phyloP scores from a whole-genome alignment of 2,797 vertebrate species.

The Etheostoma perlongum region DNA sequence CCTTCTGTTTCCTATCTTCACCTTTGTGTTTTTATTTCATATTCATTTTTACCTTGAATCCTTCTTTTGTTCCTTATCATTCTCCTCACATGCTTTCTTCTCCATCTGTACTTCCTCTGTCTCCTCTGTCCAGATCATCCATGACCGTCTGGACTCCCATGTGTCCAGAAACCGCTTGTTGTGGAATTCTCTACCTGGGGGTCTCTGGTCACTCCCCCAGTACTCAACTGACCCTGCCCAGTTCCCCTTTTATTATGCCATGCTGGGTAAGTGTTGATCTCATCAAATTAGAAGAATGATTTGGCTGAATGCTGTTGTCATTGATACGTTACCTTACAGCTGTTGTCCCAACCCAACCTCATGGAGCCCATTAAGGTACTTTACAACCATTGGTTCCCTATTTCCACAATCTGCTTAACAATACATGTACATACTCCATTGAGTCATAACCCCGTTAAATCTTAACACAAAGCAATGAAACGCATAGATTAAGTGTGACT shows the following conservation, averaged over 20 bases:
- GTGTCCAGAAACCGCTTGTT: slow-evolving; percentile 83
- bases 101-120: not conserved
- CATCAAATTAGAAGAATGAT: not conserved
- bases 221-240: slow-evolving; percentile 84
- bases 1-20: not conserved
- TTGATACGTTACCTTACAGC: not conserved
- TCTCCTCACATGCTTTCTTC: not conserved
- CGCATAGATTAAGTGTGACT: not conserved
- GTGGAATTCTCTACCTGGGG: slow-evolving; percentile 87
- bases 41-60: not conserved
- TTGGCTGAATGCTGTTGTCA: not conserved
- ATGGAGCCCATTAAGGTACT: not conserved
- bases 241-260: slow-evolving; percentile 87
- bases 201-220: slow-evolving; percentile 85
- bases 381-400: not conserved
- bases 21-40: too few species aligned
- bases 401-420: not conserved
- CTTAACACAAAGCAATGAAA: not conserved
- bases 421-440: not conserved
- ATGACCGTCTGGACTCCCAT: slow-evolving; percentile 82
- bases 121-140: slow-evolving; percentile 80
- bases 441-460: not conserved
- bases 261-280: slow-evolving; percentile 80
- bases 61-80: not conserved
- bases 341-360: not conserved